Evolutionary conservation across 2,888 invertebrate species (phyloP), one percentile per base, ranked within the genome.

Genomic region (Rhamnusium bicolor): DNA sequence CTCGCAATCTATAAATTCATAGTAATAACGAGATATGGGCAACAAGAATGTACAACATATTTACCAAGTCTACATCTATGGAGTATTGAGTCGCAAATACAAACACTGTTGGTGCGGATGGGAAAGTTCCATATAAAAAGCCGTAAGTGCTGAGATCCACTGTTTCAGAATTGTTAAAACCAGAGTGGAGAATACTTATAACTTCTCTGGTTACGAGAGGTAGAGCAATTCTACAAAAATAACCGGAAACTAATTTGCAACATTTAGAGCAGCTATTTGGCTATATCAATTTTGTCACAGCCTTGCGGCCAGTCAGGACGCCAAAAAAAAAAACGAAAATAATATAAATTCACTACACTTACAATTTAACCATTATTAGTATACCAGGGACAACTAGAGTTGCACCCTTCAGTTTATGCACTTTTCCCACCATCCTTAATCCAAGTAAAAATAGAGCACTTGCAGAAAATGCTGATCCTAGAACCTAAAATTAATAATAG

Each of bases 101-200:
- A 87, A 98, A 98, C 0, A 97, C 96, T n/a, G 96, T 96, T 0
- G 98, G 98, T 0, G 98, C 98, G 0, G 97, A 94, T 0, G 98
- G 98, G 87, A 98, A 95, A 0, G 98, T 98, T 68, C 98, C 98
- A 85, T 98, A 98, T 0, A 98, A 90, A 89, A 98, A 98, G 0
- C 96, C 98, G 86, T 96, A 98, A 49, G 96, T 97, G 79, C 96
- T 95, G 71, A 96, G 89, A 77, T 96, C 95, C 8, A 92, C 90
- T 0, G 96, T 95, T 81, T 95, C 95, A 16, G 94, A 92, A 14
- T 91, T 90, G 84, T 94, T 93, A 0, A 85, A 87, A 0, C 95
- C 94, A 6, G 94, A 91, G 72, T 92, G 91, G 67, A 95, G 88
- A 2, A 96, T 89, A 83, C 94, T 94, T 0, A 97, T 94, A 18